These are phyloP conservation scores for Notospermus geniculatus DNA, from an alignment of 1,140 invertebrate species.

Conservation along the genomic window DNA sequence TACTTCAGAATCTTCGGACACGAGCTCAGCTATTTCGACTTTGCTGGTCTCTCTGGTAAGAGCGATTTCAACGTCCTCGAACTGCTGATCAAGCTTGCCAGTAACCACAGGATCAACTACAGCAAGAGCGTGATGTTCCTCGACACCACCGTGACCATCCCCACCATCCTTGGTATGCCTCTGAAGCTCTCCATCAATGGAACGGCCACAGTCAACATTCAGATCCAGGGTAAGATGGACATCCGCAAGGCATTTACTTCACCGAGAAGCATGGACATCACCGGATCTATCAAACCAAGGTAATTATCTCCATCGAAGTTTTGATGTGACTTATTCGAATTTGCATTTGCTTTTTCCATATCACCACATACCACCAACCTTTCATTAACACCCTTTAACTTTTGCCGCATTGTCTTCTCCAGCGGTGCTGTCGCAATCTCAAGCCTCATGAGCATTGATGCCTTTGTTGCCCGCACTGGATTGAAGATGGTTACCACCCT, in stretches of 20 bases:
- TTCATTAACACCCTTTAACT: too few relatives aligned
- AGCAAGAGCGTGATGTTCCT: slow-evolving; percentile 73
- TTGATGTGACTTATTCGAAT: not conserved
- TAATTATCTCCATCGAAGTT: slow-evolving; percentile 9
- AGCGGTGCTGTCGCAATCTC: slow-evolving; percentile 79
- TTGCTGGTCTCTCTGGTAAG: slow-evolving; percentile 52
- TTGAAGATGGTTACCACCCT: slow-evolving; percentile 78
- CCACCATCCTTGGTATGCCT: slow-evolving; percentile 80
- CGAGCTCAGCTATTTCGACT: slow-evolving; percentile 53
- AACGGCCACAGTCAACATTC: slow-evolving; percentile 78
- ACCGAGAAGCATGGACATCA: slow-evolving; percentile 63
- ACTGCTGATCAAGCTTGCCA: slow-evolving; percentile 51
- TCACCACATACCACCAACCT: too few relatives aligned
- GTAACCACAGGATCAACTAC: slow-evolving; percentile 51
- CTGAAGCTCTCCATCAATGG: slow-evolving; percentile 80
- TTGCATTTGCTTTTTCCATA: not conserved
- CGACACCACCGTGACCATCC: slow-evolving; percentile 80
- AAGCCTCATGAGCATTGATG: slow-evolving; percentile 77
- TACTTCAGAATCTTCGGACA: slow-evolving; percentile 56
- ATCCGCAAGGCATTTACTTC: slow-evolving; percentile 65
- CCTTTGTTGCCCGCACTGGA: slow-evolving; percentile 71
- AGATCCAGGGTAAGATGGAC: slow-evolving; percentile 69
- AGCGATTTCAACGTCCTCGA: slow-evolving; percentile 64
- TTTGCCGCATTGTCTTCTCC: slow-evolving; percentile 27
- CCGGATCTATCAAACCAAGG: slow-evolving; percentile 61